Conservation (phyloP, 1,140 invertebrate species). For the Sitobion miscanthi region DNA sequence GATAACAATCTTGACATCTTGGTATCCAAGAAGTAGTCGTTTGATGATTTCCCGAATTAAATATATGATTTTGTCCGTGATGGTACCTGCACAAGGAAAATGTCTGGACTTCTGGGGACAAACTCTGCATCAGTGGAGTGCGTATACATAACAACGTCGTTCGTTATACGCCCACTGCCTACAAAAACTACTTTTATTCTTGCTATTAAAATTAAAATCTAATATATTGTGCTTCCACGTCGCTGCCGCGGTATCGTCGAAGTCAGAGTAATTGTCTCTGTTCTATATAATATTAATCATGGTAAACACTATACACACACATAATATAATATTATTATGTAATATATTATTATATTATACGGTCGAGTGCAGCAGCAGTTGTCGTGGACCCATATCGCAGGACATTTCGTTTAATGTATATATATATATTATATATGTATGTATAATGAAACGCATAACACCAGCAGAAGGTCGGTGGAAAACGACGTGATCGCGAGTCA, state of each 20-base stretch:
- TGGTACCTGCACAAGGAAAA: neutral
- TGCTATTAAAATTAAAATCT: neutral
- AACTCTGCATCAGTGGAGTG: neutral
- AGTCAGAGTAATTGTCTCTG: neutral
- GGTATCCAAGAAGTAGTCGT: neutral
- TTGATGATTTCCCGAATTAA: neutral
- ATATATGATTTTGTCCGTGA: neutral
- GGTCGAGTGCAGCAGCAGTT: neutral
- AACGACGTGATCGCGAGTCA: slow-evolving; percentile 39
- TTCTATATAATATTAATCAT: neutral
- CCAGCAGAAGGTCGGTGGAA: slow-evolving; percentile 31
- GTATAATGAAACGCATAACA: neutral
- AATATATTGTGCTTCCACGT: neutral
- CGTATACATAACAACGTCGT: neutral
- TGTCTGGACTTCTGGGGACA: neutral
- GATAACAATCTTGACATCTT: too few species aligned
- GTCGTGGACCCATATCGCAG: neutral
- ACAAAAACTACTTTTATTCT: neutral
- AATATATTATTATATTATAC: neutral
- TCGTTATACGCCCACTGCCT: neutral
- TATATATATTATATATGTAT: neutral
- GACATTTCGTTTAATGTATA: neutral
- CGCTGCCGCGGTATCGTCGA: neutral
- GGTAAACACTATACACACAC: neutral
- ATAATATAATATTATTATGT: neutral